Conservation (phyloP, 2,113 vertebrate species). For the Proterorhinus semilunaris region DNA sequence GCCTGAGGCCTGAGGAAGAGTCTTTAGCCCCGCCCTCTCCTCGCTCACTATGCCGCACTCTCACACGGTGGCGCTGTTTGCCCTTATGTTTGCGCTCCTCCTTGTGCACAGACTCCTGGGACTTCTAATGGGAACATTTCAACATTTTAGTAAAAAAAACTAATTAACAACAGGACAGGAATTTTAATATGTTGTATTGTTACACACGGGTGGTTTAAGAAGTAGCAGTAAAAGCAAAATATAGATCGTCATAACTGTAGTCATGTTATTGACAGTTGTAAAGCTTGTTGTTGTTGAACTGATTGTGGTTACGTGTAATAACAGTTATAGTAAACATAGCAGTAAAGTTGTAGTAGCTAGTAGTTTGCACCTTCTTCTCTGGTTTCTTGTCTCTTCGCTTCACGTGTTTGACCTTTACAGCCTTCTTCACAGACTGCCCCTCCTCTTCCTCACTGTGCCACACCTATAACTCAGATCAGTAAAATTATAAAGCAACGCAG, state of each 20-base stretch:
- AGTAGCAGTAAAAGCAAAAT: too few species aligned
- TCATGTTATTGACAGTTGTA: too few species aligned
- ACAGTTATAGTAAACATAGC: background rate
- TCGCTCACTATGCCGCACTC: constrained; percentile 81
- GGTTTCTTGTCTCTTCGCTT: constrained; percentile 88
- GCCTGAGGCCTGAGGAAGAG: constrained; percentile 71
- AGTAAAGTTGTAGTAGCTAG: background rate
- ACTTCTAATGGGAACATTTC: constrained; percentile 38
- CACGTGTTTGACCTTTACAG: constrained; percentile 91
- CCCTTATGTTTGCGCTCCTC: constrained; percentile 87
- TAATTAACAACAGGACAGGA: background rate
- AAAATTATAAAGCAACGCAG: background rate
- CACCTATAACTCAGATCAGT: constrained; percentile 65
- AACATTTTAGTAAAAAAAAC: background rate
- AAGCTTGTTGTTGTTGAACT: too few species aligned
- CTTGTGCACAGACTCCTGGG: constrained; percentile 56
- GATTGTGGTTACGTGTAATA: background rate
- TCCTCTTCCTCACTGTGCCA: constrained; percentile 88
- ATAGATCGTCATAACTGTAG: too few species aligned
- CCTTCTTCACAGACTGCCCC: constrained; percentile 84
- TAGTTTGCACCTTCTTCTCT: constrained; percentile 81
- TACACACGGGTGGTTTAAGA: too few species aligned
- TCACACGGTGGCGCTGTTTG: constrained; percentile 87
- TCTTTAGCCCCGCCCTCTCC: constrained; percentile 72
- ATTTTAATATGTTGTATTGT: too few species aligned